phyloP scores from a whole-genome alignment of 2,888 invertebrate genomes.

The Linnaemya vulpina region DNA sequence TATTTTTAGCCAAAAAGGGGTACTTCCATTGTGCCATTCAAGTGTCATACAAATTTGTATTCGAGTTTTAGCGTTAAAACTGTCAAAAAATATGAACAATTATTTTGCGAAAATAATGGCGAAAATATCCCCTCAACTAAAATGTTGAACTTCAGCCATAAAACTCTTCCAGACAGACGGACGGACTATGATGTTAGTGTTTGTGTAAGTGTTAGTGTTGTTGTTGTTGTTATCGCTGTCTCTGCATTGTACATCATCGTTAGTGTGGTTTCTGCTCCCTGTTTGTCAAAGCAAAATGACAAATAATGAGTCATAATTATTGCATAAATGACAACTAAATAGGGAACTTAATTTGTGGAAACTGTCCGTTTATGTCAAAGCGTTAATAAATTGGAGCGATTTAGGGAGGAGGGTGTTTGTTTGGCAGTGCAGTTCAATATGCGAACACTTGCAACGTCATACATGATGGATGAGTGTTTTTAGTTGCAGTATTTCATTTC shows the following conservation, averaged over 20 bases:
- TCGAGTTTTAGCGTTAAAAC: conserved; percentile 48
- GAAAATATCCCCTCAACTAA: not conserved
- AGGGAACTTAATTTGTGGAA: conserved; percentile 49
- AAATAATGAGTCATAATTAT: conserved; percentile 66
- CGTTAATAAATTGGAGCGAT: conserved; percentile 26
- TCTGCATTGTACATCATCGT: conserved; percentile 42
- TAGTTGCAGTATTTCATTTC: not conserved
- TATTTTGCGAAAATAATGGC: conserved; percentile 59
- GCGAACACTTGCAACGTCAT: not conserved
- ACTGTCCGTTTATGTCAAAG: conserved; percentile 22
- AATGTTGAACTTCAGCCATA: conserved; percentile 32
- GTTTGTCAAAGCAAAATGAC: conserved; percentile 58
- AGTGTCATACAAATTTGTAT: conserved; percentile 53
- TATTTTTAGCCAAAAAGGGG: conserved; percentile 21
- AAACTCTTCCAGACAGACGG: too few relatives aligned
- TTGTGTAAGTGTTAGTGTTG: not conserved
- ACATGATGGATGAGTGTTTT: not conserved
- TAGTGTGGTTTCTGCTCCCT: conserved; percentile 35
- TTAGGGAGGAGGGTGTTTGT: not conserved
- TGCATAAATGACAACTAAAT: conserved; percentile 61
- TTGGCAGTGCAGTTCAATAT: not conserved
- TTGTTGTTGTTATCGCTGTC: not conserved
- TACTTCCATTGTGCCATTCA: conserved; percentile 13
- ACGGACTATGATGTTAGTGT: conserved; percentile 14
- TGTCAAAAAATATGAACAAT: conserved; percentile 69